Evolutionary conservation across 2,113 vertebrate species (phyloP), one percentile per base, ranked within the genome.

Genomic region (Manacus vitellinus): DNA sequence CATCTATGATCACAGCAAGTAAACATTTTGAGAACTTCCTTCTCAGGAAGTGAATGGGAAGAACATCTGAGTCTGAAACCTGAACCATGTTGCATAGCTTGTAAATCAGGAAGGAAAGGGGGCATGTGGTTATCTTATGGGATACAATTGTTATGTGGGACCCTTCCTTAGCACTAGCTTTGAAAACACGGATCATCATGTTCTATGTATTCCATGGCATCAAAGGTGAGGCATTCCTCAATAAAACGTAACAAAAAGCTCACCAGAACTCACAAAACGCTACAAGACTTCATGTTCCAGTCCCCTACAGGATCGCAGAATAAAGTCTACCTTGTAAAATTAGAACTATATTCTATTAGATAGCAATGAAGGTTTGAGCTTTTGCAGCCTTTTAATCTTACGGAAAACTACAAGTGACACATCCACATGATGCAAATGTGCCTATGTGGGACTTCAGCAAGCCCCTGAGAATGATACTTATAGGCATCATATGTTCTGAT

Each of bases 11-110:
- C 89, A 78, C 58, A 96, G 84, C 56, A 96, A 96, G 84, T 88
- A 96, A 95, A 93, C 91, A 96, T 93, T 96, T 80, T 94, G 89
- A 95, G 77, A 89, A 83, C 73, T 97, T 97, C 96, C 93, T 93
- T 92, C 92, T 95, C 85, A 95, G 95, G 94, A 96, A 96, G 87
- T 89, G 74, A 93, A 94, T 92, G 52, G 89, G 81, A 96, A 96
- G 93, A 94, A 91, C 92, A 96, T 96, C 87, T 96, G 94, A 87
- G 75, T 93, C 93, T 95, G 92, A 93, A 89, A 94, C 75, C 66
- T 88, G 77, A 56, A 79, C 54, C 76, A 54, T 39, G 74, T 55
- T 87, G 87, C 71, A 51, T 12, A 66, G 91, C 92, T 80, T 85
- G 37, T 66, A 93, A 88, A 79, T 49, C 77, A 97, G 94, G 96